Conservation (phyloP, 2,113 vertebrate species). For the Mus spicilegus region DNA sequence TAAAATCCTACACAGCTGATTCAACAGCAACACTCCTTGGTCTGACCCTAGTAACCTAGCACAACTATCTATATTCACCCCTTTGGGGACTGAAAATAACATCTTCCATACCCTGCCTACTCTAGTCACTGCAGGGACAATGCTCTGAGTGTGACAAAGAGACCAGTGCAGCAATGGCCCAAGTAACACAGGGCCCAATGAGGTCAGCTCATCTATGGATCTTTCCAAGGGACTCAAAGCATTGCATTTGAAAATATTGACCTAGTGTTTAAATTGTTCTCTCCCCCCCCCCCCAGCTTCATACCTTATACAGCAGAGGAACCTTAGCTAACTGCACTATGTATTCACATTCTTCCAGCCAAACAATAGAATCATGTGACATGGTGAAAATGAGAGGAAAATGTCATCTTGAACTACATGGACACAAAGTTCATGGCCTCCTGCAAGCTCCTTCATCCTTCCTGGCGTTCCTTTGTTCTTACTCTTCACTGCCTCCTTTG, state of each 20-base stretch:
- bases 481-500: background rate
- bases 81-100: background rate
- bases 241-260: constrained; percentile 40
- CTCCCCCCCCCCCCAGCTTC: background rate
- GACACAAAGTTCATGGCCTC: background rate
- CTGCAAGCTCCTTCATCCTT: background rate
- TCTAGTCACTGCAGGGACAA: background rate
- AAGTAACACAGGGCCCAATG: background rate
- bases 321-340: background rate
- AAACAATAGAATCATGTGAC: background rate
- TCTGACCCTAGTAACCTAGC: background rate
- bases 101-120: accelerated
- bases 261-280: background rate
- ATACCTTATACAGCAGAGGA: background rate
- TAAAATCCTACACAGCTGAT: background rate
- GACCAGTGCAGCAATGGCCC: background rate
- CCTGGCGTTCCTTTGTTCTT: background rate
- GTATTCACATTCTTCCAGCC: background rate
- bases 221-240: background rate
- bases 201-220: background rate
- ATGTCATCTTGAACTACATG: background rate
- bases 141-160: background rate
- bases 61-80: background rate
- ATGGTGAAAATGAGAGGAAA: background rate
- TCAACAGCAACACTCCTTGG: background rate